phyloP scores from a whole-genome alignment of 1,140 invertebrate species.

The Carcinoscorpius rotundicauda region DNA sequence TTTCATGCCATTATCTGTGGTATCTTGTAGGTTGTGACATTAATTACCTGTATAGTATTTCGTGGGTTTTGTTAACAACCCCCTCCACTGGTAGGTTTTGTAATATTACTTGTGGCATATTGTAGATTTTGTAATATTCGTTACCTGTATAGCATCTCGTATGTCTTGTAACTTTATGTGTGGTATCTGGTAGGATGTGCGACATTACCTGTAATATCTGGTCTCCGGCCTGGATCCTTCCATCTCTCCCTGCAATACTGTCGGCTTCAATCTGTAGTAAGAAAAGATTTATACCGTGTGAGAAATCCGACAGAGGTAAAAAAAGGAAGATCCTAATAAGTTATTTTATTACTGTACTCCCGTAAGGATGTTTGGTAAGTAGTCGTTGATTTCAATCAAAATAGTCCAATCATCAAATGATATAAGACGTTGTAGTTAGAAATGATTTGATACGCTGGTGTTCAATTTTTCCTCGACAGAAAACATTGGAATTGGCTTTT shows the following conservation, averaged over 20 bases:
- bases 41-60: too few species aligned
- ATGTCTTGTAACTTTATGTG: too few species aligned
- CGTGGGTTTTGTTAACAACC: too few species aligned
- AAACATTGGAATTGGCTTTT: too few species aligned
- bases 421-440: too few species aligned
- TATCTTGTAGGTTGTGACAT: too few species aligned
- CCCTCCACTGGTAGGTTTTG: too few species aligned
- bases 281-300: background rate
- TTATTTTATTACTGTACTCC: background rate
- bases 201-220: conserved; percentile 49
- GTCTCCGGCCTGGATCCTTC: conserved; percentile 54
- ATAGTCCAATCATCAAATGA: background rate
- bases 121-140: too few species aligned
- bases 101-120: too few species aligned
- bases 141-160: too few species aligned
- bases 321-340: background rate
- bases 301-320: conserved; percentile 2
- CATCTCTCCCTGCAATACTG: conserved; percentile 53
- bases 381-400: background rate
- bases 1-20: too few species aligned
- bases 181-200: too few species aligned
- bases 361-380: background rate
- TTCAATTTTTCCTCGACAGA: background rate
- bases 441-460: background rate
- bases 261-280: conserved; percentile 45